Evolutionary conservation across 2,113 vertebrate genomes (phyloP).

Genomic region (Butorides virescens): DNA sequence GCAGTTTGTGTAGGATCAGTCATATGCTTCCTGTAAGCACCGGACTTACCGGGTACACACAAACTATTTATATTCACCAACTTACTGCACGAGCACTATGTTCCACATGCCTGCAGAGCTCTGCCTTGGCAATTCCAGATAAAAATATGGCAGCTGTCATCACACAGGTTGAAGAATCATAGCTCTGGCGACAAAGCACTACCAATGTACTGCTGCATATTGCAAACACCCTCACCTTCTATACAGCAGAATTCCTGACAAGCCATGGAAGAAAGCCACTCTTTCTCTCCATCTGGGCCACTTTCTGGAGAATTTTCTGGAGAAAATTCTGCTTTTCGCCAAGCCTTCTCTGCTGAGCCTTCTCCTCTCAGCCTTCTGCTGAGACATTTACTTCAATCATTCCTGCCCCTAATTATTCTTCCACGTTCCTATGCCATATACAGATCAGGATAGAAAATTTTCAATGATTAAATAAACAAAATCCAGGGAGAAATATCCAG

Average conservation of each 20-base stretch:
- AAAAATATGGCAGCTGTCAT: neutral
- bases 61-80: neutral
- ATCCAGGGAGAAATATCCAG: neutral
- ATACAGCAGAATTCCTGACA: neutral
- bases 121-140: neutral
- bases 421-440: neutral
- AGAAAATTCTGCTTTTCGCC: neutral
- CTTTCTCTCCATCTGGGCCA: neutral
- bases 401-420: neutral
- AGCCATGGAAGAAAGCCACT: neutral
- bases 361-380: neutral
- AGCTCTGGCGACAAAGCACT: neutral
- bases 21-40: neutral
- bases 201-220: neutral
- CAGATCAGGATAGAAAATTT: neutral
- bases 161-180: neutral
- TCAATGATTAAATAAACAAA: neutral
- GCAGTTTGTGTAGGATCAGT: neutral
- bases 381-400: neutral
- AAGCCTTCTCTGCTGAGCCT: neutral
- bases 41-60: neutral
- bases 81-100: neutral
- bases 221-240: neutral
- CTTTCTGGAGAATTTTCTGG: neutral
- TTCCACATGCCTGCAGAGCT: neutral